phyloP scores from a whole-genome alignment of 1,140 invertebrate genomes.

The Drosophila baimaii region DNA sequence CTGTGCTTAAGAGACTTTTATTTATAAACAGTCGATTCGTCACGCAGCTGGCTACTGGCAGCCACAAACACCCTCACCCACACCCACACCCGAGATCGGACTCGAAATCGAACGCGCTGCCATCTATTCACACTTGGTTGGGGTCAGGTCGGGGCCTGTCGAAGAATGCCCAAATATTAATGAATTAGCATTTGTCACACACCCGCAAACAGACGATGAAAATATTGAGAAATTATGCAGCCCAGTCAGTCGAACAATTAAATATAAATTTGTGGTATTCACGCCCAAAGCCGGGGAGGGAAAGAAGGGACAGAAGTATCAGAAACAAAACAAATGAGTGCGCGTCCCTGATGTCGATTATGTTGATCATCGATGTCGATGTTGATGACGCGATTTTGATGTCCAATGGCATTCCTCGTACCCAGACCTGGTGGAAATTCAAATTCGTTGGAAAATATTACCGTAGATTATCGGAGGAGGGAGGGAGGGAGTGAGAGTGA shows the following conservation, averaged over 20 bases:
- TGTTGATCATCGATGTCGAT: conserved; percentile 15
- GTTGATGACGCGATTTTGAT: conserved; percentile 48
- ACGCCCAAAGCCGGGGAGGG: conserved; percentile 45
- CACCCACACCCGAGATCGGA: conserved; percentile 23
- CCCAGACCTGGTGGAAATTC: conserved; percentile 31
- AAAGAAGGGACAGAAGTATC: conserved; percentile 14
- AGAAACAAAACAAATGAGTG: conserved; percentile 57
- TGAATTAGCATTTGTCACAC: conserved; percentile 77
- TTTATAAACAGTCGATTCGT: conserved; percentile 71
- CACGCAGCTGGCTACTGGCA: conserved; percentile 65
- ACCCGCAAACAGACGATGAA: conserved; percentile 60
- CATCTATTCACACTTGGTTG: conserved; percentile 65
- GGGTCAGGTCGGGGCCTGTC: conserved; percentile 33
- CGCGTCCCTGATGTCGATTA: conserved; percentile 51
- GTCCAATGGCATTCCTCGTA: conserved; percentile 48
- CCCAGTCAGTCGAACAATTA: conserved; percentile 71
- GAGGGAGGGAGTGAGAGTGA: not conserved
- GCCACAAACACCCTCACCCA: conserved; percentile 48
- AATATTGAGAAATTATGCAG: conserved; percentile 81
- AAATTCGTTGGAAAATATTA: conserved; percentile 82
- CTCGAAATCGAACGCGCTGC: conserved; percentile 9
- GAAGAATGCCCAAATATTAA: conserved; percentile 70
- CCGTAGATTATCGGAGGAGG: conserved; percentile 59
- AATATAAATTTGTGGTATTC: conserved; percentile 82
- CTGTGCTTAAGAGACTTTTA: conserved; percentile 48